phyloP scores from a whole-genome alignment of 2,797 vertebrate species.

The Masticophis lateralis region DNA sequence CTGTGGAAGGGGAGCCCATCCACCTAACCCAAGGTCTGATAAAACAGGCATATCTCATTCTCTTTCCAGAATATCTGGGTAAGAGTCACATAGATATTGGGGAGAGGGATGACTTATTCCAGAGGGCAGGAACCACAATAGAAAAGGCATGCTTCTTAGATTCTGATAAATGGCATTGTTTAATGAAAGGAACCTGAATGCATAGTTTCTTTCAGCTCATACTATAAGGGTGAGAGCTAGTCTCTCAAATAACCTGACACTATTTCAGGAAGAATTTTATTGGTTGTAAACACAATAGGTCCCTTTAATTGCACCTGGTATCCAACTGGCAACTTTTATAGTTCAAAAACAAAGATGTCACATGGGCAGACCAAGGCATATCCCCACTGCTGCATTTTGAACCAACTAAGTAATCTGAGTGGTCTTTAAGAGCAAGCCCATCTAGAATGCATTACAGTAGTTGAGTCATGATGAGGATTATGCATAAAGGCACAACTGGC shows the following conservation, averaged over 20 bases:
- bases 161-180: neutral
- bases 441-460: neutral
- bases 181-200: neutral
- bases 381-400: neutral
- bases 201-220: neutral
- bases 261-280: neutral
- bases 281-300: neutral
- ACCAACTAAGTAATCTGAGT: neutral
- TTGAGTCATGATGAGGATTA: neutral
- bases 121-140: neutral
- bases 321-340: neutral
- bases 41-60: neutral
- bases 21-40: neutral
- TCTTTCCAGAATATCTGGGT: neutral
- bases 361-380: neutral
- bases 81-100: neutral
- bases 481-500: neutral
- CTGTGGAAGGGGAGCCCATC: neutral
- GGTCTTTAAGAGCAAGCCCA: neutral
- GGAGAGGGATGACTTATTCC: neutral
- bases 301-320: neutral
- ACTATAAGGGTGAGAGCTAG: neutral
- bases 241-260: neutral
- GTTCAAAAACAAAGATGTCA: neutral
- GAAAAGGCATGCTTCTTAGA: neutral